Base-by-base conservation (phyloP, 2,797 vertebrate species). In the Gallinago stenura region DNA sequence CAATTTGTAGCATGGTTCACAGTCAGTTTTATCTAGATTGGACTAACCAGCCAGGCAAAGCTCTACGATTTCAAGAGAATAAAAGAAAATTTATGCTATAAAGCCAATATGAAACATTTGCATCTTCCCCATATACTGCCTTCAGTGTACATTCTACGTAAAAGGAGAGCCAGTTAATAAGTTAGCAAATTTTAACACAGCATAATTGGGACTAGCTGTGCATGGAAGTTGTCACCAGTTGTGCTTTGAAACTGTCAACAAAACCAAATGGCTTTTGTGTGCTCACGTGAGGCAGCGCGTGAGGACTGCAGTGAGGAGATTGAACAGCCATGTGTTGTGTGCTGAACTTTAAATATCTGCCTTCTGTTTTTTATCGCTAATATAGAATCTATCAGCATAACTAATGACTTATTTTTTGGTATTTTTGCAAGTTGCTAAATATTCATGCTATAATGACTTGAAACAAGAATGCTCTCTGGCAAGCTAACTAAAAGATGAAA, bases 401-500 rank as follows among this genome's bases (percentile, higher is more conserved):
- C 77, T 96, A 76, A 70, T 77, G 43, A 73, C 31, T 61, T 83
- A 18, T 90, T 89, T 18, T 89, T 86, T n/a, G 53, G 10, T 92
- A 64, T 75, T 75, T 64, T 92, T 87, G 71, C 62, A 91, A 64
- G 10, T 37, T 87, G 57, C 69, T 89, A 95, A 95, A 78, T 93
- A 92, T 54, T 95, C 69, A 78, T 77, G 85, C 70, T 85, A 35
- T 58, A 88, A 90, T 90, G 72, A 83, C 4, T 30, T 77, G 76
- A 60, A 76, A 91, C 53, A 95, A 94, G 78, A 61, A 71, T 30
- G 20, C 43, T 90, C n/a, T 75, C 39, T 68, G n/a, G 69, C 80
- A 90, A 51, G 41, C 39, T 78, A 75, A 89, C 61, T 81, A 71
- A 93, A 85, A 87, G 41, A 93, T 94, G 83, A 88, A 96, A 94